These are phyloP conservation scores for Phrynosoma platyrhinos DNA, from an alignment of 2,113 vertebrate species.

Conservation along the genomic window DNA sequence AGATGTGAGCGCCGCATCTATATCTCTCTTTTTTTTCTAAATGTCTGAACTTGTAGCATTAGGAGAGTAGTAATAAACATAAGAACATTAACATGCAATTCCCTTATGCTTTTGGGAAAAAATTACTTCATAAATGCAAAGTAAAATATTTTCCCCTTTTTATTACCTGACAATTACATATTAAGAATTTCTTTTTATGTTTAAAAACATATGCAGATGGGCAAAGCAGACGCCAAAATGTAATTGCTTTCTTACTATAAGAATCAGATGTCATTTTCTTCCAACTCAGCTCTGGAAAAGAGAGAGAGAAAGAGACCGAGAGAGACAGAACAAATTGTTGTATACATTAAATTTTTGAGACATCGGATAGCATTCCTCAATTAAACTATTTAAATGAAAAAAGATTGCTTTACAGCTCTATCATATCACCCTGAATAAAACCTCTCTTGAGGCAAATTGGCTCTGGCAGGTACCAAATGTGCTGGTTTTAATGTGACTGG, in stretches of 20 bases:
- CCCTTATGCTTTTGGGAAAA: slow-evolving; percentile 85
- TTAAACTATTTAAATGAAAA: slow-evolving; percentile 96
- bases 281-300: slow-evolving; percentile 82
- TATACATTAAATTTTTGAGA: slow-evolving; percentile 93
- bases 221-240: slow-evolving; percentile 81
- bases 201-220: slow-evolving; percentile 85
- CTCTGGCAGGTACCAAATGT: slow-evolving; percentile 89
- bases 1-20: slow-evolving; percentile 64
- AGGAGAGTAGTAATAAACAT: slow-evolving; percentile 82
- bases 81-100: slow-evolving; percentile 84
- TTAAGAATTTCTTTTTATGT: slow-evolving; percentile 90
- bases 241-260: slow-evolving; percentile 88
- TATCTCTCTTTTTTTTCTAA: not conserved
- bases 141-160: slow-evolving; percentile 86
- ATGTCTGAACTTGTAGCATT: slow-evolving; percentile 80
- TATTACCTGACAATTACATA: slow-evolving; percentile 90
- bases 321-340: slow-evolving; percentile 83
- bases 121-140: slow-evolving; percentile 87
- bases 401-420: slow-evolving; percentile 95
- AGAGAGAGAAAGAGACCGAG: slow-evolving; percentile 76
- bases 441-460: slow-evolving; percentile 92
- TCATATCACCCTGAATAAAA: slow-evolving; percentile 94
- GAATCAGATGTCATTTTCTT: slow-evolving; percentile 87
- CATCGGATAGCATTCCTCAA: slow-evolving; percentile 95
- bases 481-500: slow-evolving; percentile 84